Conservation (phyloP, 2,888 invertebrate genomes). For the Noctua comes region DNA sequence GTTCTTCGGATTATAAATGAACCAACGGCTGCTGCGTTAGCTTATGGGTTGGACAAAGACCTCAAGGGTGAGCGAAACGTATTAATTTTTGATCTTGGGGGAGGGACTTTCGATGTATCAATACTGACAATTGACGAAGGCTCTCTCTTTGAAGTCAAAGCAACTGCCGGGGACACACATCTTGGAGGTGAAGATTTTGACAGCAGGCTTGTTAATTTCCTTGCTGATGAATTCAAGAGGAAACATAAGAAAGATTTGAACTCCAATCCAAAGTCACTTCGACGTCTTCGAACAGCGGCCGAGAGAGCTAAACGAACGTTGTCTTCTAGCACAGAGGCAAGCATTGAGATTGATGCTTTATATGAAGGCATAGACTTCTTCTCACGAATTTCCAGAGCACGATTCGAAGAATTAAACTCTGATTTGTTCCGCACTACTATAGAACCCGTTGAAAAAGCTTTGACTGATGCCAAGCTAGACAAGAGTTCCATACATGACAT, state of each 20-base stretch:
- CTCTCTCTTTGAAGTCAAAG: constrained; percentile 94
- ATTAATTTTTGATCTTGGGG: constrained; percentile 92
- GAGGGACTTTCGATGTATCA: constrained; percentile 95
- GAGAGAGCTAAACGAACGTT: constrained; percentile 94
- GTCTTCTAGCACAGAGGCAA: constrained; percentile 94
- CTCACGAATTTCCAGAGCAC: constrained; percentile 92
- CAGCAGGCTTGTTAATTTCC: constrained; percentile 91
- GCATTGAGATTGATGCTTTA: constrained; percentile 93
- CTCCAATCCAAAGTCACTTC: constrained; percentile 91
- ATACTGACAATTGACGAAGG: constrained; percentile 95
- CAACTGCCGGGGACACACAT: constrained; percentile 96
- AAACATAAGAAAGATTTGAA: constrained; percentile 93
- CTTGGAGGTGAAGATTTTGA: constrained; percentile 94
- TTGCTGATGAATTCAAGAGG: constrained; percentile 93
- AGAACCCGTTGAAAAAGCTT: constrained; percentile 94
- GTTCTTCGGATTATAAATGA: constrained; percentile 95
- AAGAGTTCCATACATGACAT: constrained; percentile 94
- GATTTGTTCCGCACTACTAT: constrained; percentile 93
- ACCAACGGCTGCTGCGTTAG: constrained; percentile 94
- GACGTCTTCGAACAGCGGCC: constrained; percentile 93
- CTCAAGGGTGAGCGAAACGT: constrained; percentile 91
- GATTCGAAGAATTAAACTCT: constrained; percentile 94
- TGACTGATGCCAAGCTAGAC: constrained; percentile 94
- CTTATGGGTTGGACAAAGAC: constrained; percentile 93
- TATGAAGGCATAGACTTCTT: constrained; percentile 93